A percentile compares a stretch with the other conserved stretches of the same genome.
These are phyloP conservation scores for Leucosticte australis DNA, from an alignment of 2,113 vertebrate genomes.

Conservation along the genomic window DNA sequence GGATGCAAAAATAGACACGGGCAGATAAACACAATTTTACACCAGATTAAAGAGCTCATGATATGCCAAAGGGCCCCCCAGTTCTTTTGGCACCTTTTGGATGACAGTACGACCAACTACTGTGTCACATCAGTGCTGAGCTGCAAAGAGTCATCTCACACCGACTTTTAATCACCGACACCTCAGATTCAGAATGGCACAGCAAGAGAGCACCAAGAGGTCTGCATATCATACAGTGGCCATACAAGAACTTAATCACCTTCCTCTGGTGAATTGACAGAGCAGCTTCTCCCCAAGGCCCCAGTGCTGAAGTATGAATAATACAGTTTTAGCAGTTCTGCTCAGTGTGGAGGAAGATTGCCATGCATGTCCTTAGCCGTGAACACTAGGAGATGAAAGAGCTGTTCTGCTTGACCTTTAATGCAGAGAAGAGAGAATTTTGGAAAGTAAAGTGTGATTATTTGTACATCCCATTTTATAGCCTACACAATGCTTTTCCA, in stretches of 20 bases:
- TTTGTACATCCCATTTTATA: neutral
- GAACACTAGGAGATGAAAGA: slow-evolving; percentile 33
- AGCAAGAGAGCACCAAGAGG: neutral
- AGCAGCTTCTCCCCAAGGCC: slow-evolving; percentile 39
- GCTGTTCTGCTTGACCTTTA: slow-evolving; percentile 53
- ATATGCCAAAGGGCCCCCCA: neutral
- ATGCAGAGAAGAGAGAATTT: slow-evolving; percentile 11
- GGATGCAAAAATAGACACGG: neutral
- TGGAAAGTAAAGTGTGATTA: slow-evolving; percentile 41
- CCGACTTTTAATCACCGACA: neutral
- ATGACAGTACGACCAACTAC: neutral
- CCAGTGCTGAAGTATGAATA: slow-evolving; percentile 48
- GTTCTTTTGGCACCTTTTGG: neutral
- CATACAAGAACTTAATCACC: slow-evolving; percentile 39
- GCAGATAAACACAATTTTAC: neutral
- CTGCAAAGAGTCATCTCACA: neutral
- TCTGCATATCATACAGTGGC: neutral
- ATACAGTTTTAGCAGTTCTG: slow-evolving; percentile 44
- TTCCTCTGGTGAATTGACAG: slow-evolving; percentile 62
- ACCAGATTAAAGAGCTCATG: neutral
- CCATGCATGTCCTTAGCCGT: neutral
- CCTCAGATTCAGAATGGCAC: neutral
- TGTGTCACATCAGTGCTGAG: neutral
- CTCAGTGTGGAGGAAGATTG: slow-evolving; percentile 47
- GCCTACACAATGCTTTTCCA: neutral